Evolutionary conservation across 30 jellyfish, hydroid and myxozoan species (phyloP), one percentile per base, ranked within the genome.

Genomic region (Pseudorhiza aurosa): DNA sequence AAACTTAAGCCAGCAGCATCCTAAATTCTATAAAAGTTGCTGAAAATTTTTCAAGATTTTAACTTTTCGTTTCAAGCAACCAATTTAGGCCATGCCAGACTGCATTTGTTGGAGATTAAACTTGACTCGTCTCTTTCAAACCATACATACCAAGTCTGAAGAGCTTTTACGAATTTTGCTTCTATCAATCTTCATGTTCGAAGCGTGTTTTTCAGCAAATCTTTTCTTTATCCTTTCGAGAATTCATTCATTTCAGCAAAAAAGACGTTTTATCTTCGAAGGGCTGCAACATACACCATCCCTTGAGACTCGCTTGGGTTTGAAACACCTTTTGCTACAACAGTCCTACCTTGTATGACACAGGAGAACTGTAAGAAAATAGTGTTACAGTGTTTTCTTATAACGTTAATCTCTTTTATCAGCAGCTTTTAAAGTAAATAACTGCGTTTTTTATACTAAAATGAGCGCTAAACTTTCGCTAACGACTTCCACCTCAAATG

Each of bases 151-250:
- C 92, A 92, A 93, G 68, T 92, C 98, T 3, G 98, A 92, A 11
- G 96, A 53, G 35, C 96, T 89, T 58, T 92, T 92, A 37, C 92
- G 87, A 47, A 92, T 85, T 70, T 92, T 92, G 42, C 91, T 68
- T 17, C 98, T 81, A 75, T 92, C 98, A 42, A 92, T 84, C 73
- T 92, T 92, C 98, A 92, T 91, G 18, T 45, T 80, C 17, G 77
- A 14, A 53, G 67, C 35, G 36, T 53, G 35, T 19, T n/a, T 1
- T 39, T 53, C 4, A 15, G 24, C 37, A 1, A 53, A 53, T 14
- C 24, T 36, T 19, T 53, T 4, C 14, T 4, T 21, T 36, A 18
- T 53, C 24, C 67, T 36, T 15, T 53, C 24, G 37, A 14, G 24
- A 21, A 53, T 36, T 53, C 67, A 36, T 22, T 53, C 67, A 53